Conservation (phyloP, 2,888 invertebrate species). For the Ceraclea dissimilis region DNA sequence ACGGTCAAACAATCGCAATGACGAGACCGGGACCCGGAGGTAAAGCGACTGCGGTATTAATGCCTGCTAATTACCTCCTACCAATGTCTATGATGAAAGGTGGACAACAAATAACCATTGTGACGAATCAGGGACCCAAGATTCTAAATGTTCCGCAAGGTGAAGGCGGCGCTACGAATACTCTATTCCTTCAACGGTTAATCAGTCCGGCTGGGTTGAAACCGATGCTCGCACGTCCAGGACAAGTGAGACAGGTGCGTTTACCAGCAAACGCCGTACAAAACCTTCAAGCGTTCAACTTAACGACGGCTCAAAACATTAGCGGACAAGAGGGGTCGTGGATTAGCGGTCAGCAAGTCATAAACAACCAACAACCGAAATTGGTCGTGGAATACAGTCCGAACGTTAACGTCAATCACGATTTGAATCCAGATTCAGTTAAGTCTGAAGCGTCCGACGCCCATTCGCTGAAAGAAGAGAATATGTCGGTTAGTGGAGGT, state of each 20-base stretch:
- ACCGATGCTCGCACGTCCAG: slow-evolving; percentile 46
- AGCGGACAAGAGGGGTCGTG: slow-evolving; percentile 33
- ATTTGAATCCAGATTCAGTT: slow-evolving; percentile 39
- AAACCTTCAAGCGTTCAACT: slow-evolving; percentile 34
- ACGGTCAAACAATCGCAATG: slow-evolving; percentile 57
- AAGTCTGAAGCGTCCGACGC: slow-evolving; percentile 38
- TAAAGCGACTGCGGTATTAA: slow-evolving; percentile 58
- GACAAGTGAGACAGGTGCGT: slow-evolving; percentile 46
- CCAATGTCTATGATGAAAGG: slow-evolving; percentile 66
- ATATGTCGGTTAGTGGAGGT: slow-evolving; percentile 14
- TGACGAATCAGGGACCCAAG: slow-evolving; percentile 59
- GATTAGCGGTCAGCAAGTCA: slow-evolving; percentile 33
- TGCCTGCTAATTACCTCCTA: slow-evolving; percentile 65
- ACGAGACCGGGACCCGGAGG: slow-evolving; percentile 53
- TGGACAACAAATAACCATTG: slow-evolving; percentile 64
- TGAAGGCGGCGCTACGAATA: slow-evolving; percentile 50
- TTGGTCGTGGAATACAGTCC: slow-evolving; percentile 24
- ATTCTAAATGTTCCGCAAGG: slow-evolving; percentile 40
- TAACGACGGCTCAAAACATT: slow-evolving; percentile 26
- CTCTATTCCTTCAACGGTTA: slow-evolving; percentile 58
- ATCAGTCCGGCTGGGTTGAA: slow-evolving; percentile 57
- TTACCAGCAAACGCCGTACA: slow-evolving; percentile 40
- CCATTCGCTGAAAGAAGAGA: slow-evolving; percentile 36
- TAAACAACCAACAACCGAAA: slow-evolving; percentile 32
- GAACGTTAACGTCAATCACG: slow-evolving; percentile 18